Evolutionary conservation across 2,797 vertebrate species (phyloP).

Genomic region (Astyanax mexicanus): DNA sequence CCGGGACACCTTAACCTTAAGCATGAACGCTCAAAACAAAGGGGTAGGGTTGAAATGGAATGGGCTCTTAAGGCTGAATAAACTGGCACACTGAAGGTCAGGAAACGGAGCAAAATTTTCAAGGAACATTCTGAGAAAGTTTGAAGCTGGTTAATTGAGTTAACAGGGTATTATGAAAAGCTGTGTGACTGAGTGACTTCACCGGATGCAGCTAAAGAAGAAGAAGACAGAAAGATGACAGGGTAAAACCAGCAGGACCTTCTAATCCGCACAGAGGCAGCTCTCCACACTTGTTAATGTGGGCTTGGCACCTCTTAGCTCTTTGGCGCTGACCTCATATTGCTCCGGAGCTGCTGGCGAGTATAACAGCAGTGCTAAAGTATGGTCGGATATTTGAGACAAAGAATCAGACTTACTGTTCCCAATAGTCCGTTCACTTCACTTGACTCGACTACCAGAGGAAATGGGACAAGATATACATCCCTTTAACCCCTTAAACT

Average conservation of each 20-base stretch:
- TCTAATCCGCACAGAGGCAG: slow-evolving; percentile 58
- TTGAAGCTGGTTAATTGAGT: slow-evolving; percentile 37
- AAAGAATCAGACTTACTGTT: slow-evolving; percentile 63
- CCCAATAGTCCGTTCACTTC: slow-evolving; percentile 19
- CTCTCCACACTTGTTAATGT: slow-evolving; percentile 69
- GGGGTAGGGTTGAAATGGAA: too few species aligned
- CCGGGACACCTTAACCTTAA: too few species aligned
- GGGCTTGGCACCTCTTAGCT: slow-evolving; percentile 65
- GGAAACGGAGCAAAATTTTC: not conserved
- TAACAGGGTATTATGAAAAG: too few species aligned
- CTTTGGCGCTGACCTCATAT: slow-evolving; percentile 66
- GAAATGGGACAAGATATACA: too few species aligned
- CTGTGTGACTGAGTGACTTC: too few species aligned
- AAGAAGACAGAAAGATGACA: slow-evolving; percentile 39
- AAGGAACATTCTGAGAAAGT: slow-evolving; percentile 18
- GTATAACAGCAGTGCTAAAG: slow-evolving; percentile 61
- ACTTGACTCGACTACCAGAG: not conserved
- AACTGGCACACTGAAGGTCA: not conserved
- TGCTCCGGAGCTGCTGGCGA: slow-evolving; percentile 67
- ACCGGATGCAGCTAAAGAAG: slow-evolving; percentile 30
- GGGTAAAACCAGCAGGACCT: slow-evolving; percentile 62
- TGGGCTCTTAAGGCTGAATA: not conserved
- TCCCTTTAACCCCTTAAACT: too few species aligned
- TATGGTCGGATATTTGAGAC: slow-evolving; percentile 70
- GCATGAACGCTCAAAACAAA: too few species aligned